Conservation (phyloP, 2,113 vertebrate species). For the Actenoides hombroni region DNA sequence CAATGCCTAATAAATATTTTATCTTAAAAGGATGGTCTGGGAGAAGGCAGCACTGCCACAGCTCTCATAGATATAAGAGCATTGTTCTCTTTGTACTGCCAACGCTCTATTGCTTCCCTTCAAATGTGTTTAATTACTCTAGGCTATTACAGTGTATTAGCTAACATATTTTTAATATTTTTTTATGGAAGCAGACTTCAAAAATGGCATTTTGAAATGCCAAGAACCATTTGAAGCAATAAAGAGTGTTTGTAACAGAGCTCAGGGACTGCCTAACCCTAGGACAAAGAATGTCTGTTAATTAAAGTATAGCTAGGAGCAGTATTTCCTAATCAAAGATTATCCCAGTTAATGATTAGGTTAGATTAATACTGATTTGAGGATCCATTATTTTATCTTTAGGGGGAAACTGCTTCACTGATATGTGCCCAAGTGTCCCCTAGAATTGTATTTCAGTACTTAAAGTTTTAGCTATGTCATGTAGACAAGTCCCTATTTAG, state of each 20-base stretch:
- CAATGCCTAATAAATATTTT: slow-evolving; percentile 66
- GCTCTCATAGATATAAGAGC: background rate
- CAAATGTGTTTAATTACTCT: slow-evolving; percentile 50
- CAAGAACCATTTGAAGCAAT: background rate
- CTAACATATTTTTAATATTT: slow-evolving; percentile 14
- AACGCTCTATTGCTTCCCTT: slow-evolving; percentile 15
- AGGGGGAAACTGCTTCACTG: background rate
- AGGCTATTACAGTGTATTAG: slow-evolving; percentile 49
- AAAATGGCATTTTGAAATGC: slow-evolving; percentile 15
- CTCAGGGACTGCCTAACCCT: background rate
- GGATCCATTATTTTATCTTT: slow-evolving; percentile 12
- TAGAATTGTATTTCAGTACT: background rate
- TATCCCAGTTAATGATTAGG: background rate
- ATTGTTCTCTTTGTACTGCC: slow-evolving; percentile 39
- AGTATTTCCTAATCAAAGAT: slow-evolving; percentile 2
- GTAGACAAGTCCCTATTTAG: background rate
- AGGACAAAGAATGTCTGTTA: background rate
- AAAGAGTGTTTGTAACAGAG: background rate
- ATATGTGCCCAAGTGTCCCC: background rate
- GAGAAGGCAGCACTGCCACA: slow-evolving; percentile 20
- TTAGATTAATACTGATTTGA: slow-evolving; percentile 14
- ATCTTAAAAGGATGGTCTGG: slow-evolving; percentile 48
- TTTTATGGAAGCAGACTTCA: background rate
- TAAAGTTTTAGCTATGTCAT: background rate
- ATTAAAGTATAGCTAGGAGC: background rate